Evolutionary conservation across 2,888 invertebrate genomes (phyloP).

Genomic region (Drosophila antonietae): DNA sequence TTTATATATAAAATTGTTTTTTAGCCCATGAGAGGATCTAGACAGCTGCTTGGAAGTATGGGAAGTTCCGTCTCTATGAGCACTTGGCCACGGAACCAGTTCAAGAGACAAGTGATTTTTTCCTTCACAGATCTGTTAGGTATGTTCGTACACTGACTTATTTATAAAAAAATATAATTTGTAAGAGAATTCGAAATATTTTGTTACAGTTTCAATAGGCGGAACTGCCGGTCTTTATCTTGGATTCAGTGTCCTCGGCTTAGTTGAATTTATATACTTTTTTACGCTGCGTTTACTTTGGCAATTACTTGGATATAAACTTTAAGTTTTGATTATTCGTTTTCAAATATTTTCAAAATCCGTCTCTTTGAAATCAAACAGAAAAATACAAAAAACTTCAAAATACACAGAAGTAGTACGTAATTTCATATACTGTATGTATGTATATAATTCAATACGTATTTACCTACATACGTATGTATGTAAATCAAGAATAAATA

Average conservation of each 20-base stretch:
- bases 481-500: no score
- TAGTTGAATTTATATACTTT: slow-evolving; percentile 90
- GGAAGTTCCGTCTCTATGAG: slow-evolving; percentile 68
- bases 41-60: slow-evolving; percentile 71
- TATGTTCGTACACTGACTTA: slow-evolving; percentile 30
- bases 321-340: slow-evolving; percentile 35
- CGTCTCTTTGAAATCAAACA: not conserved
- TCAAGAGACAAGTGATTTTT: slow-evolving; percentile 82
- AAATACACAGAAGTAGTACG: no score
- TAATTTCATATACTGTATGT: no score
- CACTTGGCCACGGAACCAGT: slow-evolving; percentile 75
- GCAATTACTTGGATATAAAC: slow-evolving; percentile 84
- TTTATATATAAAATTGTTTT: not conserved
- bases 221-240: slow-evolving; percentile 92
- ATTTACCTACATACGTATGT: no score
- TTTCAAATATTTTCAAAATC: not conserved
- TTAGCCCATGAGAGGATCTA: slow-evolving; percentile 67
- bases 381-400: not conserved
- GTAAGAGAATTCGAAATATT: not conserved
- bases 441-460: no score
- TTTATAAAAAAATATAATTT: not conserved
- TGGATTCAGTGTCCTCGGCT: slow-evolving; percentile 91
- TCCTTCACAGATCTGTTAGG: slow-evolving; percentile 84
- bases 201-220: slow-evolving; percentile 88
- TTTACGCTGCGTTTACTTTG: slow-evolving; percentile 88